Percentiles rank a stretch among this genome's conserved stretches.
Conservation (phyloP, 2,888 invertebrate genomes). For the Norana najaformis region DNA sequence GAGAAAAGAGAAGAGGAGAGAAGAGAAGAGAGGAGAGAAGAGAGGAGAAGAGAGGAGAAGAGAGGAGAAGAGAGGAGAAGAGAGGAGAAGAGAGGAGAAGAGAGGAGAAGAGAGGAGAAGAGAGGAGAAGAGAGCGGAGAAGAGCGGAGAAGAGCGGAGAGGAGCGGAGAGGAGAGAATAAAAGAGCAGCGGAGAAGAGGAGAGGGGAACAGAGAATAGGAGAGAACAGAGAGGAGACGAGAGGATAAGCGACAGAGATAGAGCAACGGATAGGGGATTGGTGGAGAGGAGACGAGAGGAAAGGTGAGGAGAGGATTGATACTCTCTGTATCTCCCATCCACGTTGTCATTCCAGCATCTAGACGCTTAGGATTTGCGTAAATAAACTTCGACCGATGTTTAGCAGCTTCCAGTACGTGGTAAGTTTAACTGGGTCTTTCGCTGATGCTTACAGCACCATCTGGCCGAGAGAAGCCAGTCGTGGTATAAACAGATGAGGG, state of each 20-base stretch:
- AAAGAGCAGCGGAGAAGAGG: background rate
- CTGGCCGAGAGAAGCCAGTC: background rate
- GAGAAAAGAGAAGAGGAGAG: too few relatives aligned
- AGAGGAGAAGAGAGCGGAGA: background rate
- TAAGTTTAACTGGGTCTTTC: background rate
- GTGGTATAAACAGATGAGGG: slow-evolving; percentile 7
- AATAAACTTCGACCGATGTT: background rate
- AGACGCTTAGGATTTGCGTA: background rate
- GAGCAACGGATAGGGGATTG: background rate
- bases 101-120: background rate
- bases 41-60: background rate
- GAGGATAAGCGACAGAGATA: background rate
- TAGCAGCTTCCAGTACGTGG: background rate
- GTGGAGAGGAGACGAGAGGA: background rate
- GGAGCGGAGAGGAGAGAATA: background rate
- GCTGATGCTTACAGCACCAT: slow-evolving; percentile 5
- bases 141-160: too few relatives aligned
- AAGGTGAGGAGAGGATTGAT: background rate
- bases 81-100: background rate
- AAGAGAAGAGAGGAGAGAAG: too few relatives aligned
- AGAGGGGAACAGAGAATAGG: background rate
- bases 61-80: background rate
- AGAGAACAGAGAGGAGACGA: background rate
- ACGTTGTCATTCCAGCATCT: background rate
- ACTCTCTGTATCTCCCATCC: background rate